These are phyloP conservation scores for Apis cerana DNA, from an alignment of 1,140 invertebrate genomes.

Conservation along the genomic window DNA sequence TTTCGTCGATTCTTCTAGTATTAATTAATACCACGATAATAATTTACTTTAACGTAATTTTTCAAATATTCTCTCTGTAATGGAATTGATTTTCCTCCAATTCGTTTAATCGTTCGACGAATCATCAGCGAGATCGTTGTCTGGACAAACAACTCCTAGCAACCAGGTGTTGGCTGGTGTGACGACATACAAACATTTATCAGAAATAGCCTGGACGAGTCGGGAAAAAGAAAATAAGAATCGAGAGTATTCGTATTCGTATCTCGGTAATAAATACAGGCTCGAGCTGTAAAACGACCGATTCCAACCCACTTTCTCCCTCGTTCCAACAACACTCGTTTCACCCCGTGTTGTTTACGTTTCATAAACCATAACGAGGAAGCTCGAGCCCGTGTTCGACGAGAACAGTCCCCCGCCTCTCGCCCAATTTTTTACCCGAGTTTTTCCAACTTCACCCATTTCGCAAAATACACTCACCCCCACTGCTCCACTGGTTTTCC, in stretches of 20 bases:
- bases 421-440: slow-evolving; percentile 6
- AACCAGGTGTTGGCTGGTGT: slow-evolving; percentile 69
- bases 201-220: not conserved
- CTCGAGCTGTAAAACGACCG: not conserved
- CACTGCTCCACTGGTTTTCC: not conserved
- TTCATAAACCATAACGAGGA: slow-evolving; percentile 45
- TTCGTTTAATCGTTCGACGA: not conserved
- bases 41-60: too few relatives aligned
- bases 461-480: slow-evolving; percentile 21
- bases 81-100: too few relatives aligned
- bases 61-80: too few relatives aligned
- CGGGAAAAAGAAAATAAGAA: not conserved
- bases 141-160: slow-evolving; percentile 72
- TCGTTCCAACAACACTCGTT: slow-evolving; percentile 1
- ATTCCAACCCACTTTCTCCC: not conserved
- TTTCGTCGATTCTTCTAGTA: too few relatives aligned
- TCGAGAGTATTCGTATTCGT: not conserved
- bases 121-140: slow-evolving; percentile 5
- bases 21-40: too few relatives aligned
- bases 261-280: slow-evolving; percentile 26
- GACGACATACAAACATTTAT: slow-evolving; percentile 17
- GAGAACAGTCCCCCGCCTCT: not conserved
- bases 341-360: slow-evolving; percentile 39
- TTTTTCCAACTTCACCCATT: slow-evolving; percentile 17
- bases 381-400: slow-evolving; percentile 25